Percentiles rank a stretch among this genome's conserved stretches.
Evolutionary conservation across 2,888 invertebrate genomes (phyloP).

Genomic region (Saturnia japonica): DNA sequence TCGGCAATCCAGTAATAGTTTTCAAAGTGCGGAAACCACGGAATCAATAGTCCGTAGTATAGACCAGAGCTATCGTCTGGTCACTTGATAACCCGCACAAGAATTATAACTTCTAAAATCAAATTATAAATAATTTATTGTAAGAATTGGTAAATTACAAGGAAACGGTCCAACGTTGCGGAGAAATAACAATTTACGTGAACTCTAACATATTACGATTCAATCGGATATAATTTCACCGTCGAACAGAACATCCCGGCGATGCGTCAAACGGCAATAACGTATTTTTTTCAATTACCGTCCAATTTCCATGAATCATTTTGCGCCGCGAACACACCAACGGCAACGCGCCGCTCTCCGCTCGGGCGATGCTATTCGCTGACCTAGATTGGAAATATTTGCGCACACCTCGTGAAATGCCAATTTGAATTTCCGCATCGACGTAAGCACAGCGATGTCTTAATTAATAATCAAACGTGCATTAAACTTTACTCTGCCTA

Average conservation of each 20-base stretch:
- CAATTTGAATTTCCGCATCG: constrained; percentile 44
- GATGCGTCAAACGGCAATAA: constrained; percentile 76
- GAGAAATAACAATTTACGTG: constrained; percentile 24
- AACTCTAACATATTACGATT: constrained; percentile 41
- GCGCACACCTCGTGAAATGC: constrained; percentile 59
- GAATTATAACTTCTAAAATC: background rate
- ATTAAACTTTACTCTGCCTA: constrained; percentile 2
- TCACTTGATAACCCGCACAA: background rate
- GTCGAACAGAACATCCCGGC: constrained; percentile 52
- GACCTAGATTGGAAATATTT: constrained; percentile 73
- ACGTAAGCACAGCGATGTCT: constrained; percentile 34
- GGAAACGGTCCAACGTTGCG: background rate
- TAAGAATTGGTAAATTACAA: background rate
- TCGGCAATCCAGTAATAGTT: too few species aligned
- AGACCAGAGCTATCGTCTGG: too few species aligned
- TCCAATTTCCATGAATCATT: constrained; percentile 78
- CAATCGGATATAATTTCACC: constrained; percentile 45
- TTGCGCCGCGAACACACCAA: constrained; percentile 61
- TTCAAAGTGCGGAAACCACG: too few species aligned
- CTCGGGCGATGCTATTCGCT: constrained; percentile 49
- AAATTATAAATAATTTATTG: background rate
- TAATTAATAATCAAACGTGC: constrained; percentile 32
- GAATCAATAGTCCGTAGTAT: too few species aligned
- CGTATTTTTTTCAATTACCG: constrained; percentile 79
- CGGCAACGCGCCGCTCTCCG: background rate